Percentiles rank a stretch among this genome's conserved stretches.
Conservation (phyloP, 2,797 vertebrate genomes). For the Mormyrops attenuatus region DNA sequence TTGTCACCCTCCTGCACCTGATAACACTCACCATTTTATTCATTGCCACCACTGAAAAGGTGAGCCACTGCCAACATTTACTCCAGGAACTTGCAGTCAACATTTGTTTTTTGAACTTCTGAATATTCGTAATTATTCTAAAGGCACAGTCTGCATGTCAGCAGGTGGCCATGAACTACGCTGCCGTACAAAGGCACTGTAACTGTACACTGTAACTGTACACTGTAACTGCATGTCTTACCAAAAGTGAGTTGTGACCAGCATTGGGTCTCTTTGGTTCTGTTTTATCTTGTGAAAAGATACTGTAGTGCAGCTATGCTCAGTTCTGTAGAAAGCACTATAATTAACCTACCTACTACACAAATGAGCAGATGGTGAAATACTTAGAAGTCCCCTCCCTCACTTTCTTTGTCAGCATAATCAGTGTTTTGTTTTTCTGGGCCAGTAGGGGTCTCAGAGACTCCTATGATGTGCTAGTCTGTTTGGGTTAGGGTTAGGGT, state of each 20-base stretch:
- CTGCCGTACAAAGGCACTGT: neutral
- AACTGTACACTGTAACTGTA: neutral
- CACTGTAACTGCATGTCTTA: neutral
- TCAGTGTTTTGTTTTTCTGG: neutral
- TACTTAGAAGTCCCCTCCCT: neutral
- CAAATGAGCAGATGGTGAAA: neutral
- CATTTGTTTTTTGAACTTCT: neutral
- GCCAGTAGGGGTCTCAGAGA: neutral
- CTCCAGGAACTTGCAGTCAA: neutral
- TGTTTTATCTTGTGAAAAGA: neutral
- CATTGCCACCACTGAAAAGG: constrained; percentile 81
- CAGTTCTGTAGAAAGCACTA: neutral
- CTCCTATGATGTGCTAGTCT: neutral
- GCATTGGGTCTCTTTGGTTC: neutral
- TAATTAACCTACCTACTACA: neutral
- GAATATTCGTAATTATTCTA: neutral
- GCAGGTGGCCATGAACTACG: neutral
- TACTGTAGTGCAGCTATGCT: neutral
- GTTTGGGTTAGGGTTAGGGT: neutral
- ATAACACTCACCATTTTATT: constrained; percentile 75
- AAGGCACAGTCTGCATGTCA: neutral
- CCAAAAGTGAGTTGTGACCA: neutral
- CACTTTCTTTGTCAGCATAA: neutral
- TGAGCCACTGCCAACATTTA: constrained; percentile 41
- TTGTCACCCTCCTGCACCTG: constrained; percentile 73